Evolutionary conservation across 2,797 vertebrate species (phyloP).

Genomic region (Okamejei kenojei): DNA sequence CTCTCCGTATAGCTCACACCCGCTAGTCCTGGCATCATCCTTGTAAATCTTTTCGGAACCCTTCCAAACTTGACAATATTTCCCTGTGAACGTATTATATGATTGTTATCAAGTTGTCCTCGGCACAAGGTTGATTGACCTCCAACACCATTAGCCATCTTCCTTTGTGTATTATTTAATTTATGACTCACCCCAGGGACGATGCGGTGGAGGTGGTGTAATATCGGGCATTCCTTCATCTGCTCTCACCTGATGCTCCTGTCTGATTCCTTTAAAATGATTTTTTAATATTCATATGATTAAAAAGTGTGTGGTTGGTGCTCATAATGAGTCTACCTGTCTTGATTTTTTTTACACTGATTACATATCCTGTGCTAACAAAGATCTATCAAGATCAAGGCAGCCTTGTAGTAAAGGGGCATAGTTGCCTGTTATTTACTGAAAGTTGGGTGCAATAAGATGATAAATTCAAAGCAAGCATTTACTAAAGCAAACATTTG

Average conservation of each 20-base stretch:
- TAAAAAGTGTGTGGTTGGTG: not conserved
- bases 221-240: not conserved
- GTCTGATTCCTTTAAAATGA: not conserved
- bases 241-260: not conserved
- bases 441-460: not conserved
- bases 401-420: not conserved
- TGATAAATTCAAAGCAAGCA: not conserved
- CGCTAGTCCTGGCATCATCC: too few species aligned
- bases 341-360: too few species aligned
- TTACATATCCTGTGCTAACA: too few species aligned
- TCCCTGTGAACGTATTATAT: constrained; percentile 44
- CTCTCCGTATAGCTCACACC: too few species aligned
- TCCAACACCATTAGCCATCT: too few species aligned
- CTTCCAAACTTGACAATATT: not conserved
- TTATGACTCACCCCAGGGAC: too few species aligned
- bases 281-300: not conserved
- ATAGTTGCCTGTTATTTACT: not conserved
- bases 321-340: not conserved
- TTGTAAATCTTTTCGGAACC: too few species aligned
- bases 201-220: not conserved
- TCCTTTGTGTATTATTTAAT: not conserved
- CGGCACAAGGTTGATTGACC: too few species aligned
- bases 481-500: not conserved
- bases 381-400: not conserved
- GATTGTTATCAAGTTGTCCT: not conserved